Evolutionary conservation across 2,888 invertebrate species (phyloP), one percentile per base, ranked within the genome.

Genomic region (Drosophila formosana): DNA sequence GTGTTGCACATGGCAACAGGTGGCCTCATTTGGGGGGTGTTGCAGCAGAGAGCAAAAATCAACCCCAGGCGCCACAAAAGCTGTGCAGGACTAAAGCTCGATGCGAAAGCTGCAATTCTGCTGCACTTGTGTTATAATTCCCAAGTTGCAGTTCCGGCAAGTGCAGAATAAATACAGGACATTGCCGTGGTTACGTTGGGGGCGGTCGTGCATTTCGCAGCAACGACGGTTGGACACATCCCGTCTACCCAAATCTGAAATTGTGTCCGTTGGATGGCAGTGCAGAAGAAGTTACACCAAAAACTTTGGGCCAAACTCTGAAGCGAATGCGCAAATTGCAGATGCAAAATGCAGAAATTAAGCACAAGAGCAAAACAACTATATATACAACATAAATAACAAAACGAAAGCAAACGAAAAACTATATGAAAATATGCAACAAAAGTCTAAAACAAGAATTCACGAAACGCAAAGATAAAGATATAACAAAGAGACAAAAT

Each of bases 171-270:
- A 80, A 84, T 88, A 86, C 18, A 56, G 64, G 41, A 4, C 50
- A n/a, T 32, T 23, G 25, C 3, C 9, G 13, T 13, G 7, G 25
- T 43, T 26, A 3, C 34, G 6, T 11, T 47, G 60, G 86, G 82
- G 90, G 89, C 89, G 89, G 90, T 89, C 90, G 81, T 70, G 89
- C 74, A 80, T 89, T 88, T 79, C 75, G 82, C 90, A 89, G 84
- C 66, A 60, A 67, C 37, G 64, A 76, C 89, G 89, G 89, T 90
- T 89, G 90, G 89, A 55, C 90, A 90, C 88, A 90, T 49, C 82
- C 88, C 88, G 89, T 87, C 72, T 52, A 66, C 80, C 77, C 82
- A 69, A 76, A 79, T 87, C 80, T 74, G 68, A 68, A 90, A 89
- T 89, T 89, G 90, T 90, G 90, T 70, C 84, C 70, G 64, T 82